A percentile compares a stretch with the other conserved stretches of the same genome.
phyloP scores from a whole-genome alignment of 2,113 vertebrate genomes.

The Sarotherodon lohbergeri region DNA sequence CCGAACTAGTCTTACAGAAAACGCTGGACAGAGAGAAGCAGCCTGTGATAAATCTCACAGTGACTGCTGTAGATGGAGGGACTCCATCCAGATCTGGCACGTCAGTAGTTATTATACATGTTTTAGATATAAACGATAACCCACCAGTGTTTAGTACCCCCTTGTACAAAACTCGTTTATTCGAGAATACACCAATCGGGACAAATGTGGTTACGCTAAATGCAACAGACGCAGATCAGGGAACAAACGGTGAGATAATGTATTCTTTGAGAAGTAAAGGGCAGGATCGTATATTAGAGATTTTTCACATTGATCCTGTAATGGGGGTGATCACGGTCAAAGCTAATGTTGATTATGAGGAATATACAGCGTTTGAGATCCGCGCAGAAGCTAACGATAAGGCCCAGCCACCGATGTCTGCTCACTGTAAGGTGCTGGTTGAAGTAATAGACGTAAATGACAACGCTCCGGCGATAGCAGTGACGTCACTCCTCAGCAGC shows the following conservation, averaged over 20 bases:
- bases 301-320: neutral
- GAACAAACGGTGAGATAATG: neutral
- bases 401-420: slow-evolving; percentile 54
- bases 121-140: slow-evolving; percentile 61
- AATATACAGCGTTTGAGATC: slow-evolving; percentile 62
- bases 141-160: slow-evolving; percentile 32
- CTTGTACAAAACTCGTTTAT: neutral
- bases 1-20: slow-evolving; percentile 62
- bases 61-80: slow-evolving; percentile 60
- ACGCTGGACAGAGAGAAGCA: slow-evolving; percentile 59
- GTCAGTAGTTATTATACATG: slow-evolving; percentile 21
- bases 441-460: slow-evolving; percentile 78
- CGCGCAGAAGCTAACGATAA: slow-evolving; percentile 68
- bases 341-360: neutral
- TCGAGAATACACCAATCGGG: neutral
- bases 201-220: neutral
- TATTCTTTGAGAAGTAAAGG: neutral
- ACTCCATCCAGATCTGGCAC: slow-evolving; percentile 48
- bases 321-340: neutral
- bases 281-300: neutral
- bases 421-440: slow-evolving; percentile 69
- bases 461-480: slow-evolving; percentile 61
- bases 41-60: neutral
- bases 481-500: slow-evolving; percentile 47
- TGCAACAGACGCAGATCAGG: neutral